These are phyloP conservation scores for Sternotherus odoratus DNA, from an alignment of 2,797 vertebrate species.

Conservation along the genomic window DNA sequence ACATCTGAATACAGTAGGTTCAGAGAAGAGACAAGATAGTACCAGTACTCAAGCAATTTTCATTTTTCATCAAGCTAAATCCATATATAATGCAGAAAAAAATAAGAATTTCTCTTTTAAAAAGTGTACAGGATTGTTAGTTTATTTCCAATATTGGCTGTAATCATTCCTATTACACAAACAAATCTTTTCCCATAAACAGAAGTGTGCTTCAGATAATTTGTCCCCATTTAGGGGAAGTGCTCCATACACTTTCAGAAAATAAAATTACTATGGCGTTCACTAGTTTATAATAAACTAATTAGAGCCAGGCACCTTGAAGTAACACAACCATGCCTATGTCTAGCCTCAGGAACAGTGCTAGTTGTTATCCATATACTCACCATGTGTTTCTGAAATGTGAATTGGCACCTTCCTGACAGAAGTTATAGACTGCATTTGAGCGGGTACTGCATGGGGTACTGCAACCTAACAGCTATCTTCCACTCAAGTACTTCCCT, in stretches of 20 bases:
- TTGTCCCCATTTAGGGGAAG: not conserved
- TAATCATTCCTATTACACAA: not conserved
- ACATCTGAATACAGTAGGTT: not conserved
- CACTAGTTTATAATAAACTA: not conserved
- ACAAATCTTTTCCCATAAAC: not conserved
- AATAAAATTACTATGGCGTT: not conserved
- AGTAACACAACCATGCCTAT: not conserved
- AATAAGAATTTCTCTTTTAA: not conserved
- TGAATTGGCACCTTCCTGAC: not conserved
- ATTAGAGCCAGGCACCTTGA: slow-evolving; percentile 5
- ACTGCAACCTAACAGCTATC: not conserved
- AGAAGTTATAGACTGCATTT: not conserved
- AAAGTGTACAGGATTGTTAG: not conserved
- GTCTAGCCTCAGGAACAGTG: not conserved
- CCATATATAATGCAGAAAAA: slow-evolving; percentile 7
- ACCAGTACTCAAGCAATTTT: not conserved
- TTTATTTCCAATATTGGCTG: not conserved
- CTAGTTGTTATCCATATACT: not conserved
- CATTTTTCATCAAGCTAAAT: slow-evolving; percentile 15
- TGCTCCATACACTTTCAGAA: not conserved
- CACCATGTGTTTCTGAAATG: not conserved
- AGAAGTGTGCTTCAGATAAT: not conserved
- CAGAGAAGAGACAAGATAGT: not conserved
- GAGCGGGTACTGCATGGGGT: not conserved
- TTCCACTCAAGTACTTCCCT: not conserved